These are phyloP conservation scores for Bos javanicus DNA, from an alignment of 2,113 vertebrate genomes.

Conservation along the genomic window DNA sequence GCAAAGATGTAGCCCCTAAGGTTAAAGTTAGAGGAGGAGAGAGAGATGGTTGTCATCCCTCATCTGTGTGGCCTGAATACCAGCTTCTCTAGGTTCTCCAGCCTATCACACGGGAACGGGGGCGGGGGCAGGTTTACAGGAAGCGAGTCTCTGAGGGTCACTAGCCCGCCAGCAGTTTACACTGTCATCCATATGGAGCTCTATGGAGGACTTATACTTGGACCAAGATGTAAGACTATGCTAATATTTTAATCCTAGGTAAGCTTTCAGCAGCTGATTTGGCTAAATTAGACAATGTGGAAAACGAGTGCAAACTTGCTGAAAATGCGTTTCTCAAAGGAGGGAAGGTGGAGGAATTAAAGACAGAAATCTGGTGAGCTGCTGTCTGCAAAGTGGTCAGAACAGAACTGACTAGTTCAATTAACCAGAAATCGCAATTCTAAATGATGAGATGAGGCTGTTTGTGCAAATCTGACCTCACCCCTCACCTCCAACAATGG, in stretches of 20 bases:
- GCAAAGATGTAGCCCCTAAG: background rate
- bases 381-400: background rate
- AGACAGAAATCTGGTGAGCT: slow-evolving; percentile 20
- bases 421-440: background rate
- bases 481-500: background rate
- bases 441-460: background rate
- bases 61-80: background rate
- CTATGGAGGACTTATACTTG: background rate
- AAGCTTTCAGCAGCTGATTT: slow-evolving; percentile 28
- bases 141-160: background rate
- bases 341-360: slow-evolving; percentile 33
- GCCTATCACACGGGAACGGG: accelerated
- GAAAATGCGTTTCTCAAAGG: slow-evolving; percentile 26
- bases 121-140: background rate
- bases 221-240: background rate
- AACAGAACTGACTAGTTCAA: background rate
- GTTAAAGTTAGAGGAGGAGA: background rate
- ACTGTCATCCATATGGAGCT: background rate
- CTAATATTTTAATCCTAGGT: slow-evolving; percentile 42
- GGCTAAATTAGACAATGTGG: slow-evolving; percentile 39
- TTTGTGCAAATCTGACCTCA: background rate
- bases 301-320: slow-evolving; percentile 51
- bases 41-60: background rate
- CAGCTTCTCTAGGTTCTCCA: background rate
- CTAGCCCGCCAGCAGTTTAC: background rate